A percentile compares a stretch with the other conserved stretches of the same genome.
phyloP scores from a whole-genome alignment of 2,113 vertebrate genomes.

The Otus sunia region DNA sequence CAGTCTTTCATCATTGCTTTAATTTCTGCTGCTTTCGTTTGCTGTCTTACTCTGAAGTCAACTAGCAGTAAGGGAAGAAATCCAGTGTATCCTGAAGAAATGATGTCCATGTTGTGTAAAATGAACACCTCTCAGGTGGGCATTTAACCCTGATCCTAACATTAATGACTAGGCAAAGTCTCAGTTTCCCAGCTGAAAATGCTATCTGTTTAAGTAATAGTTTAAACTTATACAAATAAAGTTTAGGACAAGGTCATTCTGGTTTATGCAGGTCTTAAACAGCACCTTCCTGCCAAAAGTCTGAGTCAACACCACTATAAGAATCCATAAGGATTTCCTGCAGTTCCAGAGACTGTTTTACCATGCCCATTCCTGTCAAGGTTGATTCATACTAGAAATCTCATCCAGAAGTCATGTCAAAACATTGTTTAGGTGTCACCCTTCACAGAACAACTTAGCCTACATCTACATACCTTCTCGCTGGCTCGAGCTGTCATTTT shows the following conservation, averaged over 20 bases:
- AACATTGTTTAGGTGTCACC: neutral
- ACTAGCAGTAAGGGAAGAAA: neutral
- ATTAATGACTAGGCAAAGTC: neutral
- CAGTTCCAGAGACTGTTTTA: neutral
- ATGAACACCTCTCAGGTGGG: neutral
- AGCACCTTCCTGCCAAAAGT: neutral
- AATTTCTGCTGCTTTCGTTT: neutral
- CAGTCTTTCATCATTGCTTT: neutral
- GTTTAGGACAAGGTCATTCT: constrained; percentile 17
- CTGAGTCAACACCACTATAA: neutral
- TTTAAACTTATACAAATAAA: constrained; percentile 27
- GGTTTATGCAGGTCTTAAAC: neutral
- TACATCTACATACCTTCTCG: neutral
- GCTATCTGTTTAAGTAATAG: neutral
- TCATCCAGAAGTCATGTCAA: neutral
- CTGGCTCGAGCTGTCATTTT: neutral
- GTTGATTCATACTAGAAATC: neutral
- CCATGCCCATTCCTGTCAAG: neutral
- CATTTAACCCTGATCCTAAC: neutral
- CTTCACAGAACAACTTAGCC: neutral
- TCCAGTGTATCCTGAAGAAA: neutral
- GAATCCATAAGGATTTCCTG: neutral
- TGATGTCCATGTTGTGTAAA: neutral
- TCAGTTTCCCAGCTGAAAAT: neutral
- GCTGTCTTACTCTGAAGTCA: neutral